phyloP scores from a whole-genome alignment of 1,140 invertebrate species.

The Drosophila asahinai region DNA sequence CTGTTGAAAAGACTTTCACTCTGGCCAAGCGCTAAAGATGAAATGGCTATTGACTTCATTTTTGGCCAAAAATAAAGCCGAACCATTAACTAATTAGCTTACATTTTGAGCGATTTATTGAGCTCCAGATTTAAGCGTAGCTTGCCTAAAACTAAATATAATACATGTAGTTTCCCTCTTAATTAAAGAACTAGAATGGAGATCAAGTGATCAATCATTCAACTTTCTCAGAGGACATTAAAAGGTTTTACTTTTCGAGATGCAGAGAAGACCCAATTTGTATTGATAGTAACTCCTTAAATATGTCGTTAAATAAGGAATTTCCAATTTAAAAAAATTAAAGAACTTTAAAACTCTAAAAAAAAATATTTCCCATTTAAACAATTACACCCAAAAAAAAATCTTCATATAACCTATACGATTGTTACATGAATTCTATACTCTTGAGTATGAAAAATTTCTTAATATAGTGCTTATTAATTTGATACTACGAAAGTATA shows the following conservation, averaged over 20 bases:
- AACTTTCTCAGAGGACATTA: background rate
- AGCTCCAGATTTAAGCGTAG: conserved; percentile 49
- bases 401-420: too few relatives aligned
- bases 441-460: too few relatives aligned
- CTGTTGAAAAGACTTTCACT: conserved; percentile 72
- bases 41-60: conserved; percentile 74
- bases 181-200: conserved; percentile 10
- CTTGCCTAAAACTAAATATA: conserved; percentile 20
- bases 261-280: background rate
- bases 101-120: conserved; percentile 58
- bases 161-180: conserved; percentile 2
- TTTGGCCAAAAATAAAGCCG: conserved; percentile 69
- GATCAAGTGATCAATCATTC: too few relatives aligned
- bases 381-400: too few relatives aligned
- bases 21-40: conserved; percentile 60
- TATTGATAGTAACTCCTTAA: background rate
- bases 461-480: too few relatives aligned
- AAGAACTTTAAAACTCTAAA: too few relatives aligned
- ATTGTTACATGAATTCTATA: too few relatives aligned
- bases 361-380: too few relatives aligned
- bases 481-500: too few relatives aligned
- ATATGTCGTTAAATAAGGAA: too few relatives aligned
- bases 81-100: conserved; percentile 79
- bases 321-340: too few relatives aligned
- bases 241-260: background rate